Base-by-base conservation (phyloP, 2,888 invertebrate species). In the Sinotaia quadrata region DNA sequence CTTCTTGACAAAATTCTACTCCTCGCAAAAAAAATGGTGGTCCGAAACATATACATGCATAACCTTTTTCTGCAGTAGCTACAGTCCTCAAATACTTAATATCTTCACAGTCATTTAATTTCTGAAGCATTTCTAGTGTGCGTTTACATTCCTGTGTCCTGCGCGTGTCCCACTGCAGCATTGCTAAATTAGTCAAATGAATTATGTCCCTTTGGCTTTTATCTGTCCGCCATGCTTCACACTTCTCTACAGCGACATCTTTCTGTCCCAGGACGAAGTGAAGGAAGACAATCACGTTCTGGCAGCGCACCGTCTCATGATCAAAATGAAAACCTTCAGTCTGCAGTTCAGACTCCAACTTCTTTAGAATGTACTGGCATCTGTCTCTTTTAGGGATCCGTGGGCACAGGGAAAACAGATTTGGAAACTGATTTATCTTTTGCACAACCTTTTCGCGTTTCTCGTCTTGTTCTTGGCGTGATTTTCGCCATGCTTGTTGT, bases 251-350 rank as follows among this genome's bases (percentile, higher is more conserved):
- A 24, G 61, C 61, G 7, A 36, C 34, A 29, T 34, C 49, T n/a
- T 34, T 61, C 1, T 8, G 34, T 24, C 51, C 61, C n/a, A 61
- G 51, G 18, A 51, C 34, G 27, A 21, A 51, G 15, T 21, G 27
- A 21, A 21, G 47, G n/a, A 61, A 51, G 36, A 51, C 33, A 7
- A 61, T 61, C 5, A 61, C 24, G 36, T 61, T 61, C 44, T 24
- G 51, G 21, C 61, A 61, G 8, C 61, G 49, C 31, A 51, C 31
- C 36, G 27, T 36, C n/a, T 61, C 61, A 15, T 51, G 21, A n/a
- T 51, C 7, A 49, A 51, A 61, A 7, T 33, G 34, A 12, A 51
- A 49, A 10, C 5, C 18, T 1, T 21, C 47, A 12, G 33, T 44
- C 3, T 24, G 15, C 36, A 36, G 49, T 15, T 34, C 61, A 12